Conservation (phyloP, 2,888 invertebrate species). For the Dolichomitus sp. region DNA sequence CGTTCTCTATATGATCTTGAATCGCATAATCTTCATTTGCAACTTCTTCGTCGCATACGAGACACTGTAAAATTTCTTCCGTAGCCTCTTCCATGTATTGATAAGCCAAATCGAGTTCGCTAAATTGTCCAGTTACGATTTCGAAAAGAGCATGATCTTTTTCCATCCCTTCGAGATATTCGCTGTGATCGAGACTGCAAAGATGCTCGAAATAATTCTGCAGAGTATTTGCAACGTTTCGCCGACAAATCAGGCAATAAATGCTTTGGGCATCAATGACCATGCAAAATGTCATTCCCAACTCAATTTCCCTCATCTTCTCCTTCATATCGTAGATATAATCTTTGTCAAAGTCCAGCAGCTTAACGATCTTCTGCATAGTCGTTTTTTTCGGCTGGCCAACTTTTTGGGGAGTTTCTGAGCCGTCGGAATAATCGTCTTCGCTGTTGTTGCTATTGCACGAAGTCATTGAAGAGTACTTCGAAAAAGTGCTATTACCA, state of each 20-base stretch:
- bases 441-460: background rate
- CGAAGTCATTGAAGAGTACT: background rate
- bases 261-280: constrained; percentile 29
- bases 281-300: constrained; percentile 36
- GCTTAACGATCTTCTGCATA: background rate
- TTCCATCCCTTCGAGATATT: constrained; percentile 69
- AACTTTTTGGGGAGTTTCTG: background rate
- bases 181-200: constrained; percentile 69
- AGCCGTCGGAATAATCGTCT: background rate
- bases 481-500: background rate
- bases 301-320: constrained; percentile 28
- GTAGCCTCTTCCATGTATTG: constrained; percentile 72
- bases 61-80: constrained; percentile 68
- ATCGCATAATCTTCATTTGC: constrained; percentile 57
- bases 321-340: constrained; percentile 52
- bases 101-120: constrained; percentile 72
- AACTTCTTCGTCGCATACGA: constrained; percentile 67
- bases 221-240: constrained; percentile 61
- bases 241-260: constrained; percentile 76
- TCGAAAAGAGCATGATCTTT: constrained; percentile 62
- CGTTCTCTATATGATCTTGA: constrained; percentile 38
- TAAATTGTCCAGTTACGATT: constrained; percentile 68
- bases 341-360: constrained; percentile 6
- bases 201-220: constrained; percentile 74
- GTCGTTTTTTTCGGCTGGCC: background rate